Percentiles rank a stretch among this genome's conserved stretches.
phyloP scores from a whole-genome alignment of 2,113 vertebrate genomes.

The Pithys albifrons region DNA sequence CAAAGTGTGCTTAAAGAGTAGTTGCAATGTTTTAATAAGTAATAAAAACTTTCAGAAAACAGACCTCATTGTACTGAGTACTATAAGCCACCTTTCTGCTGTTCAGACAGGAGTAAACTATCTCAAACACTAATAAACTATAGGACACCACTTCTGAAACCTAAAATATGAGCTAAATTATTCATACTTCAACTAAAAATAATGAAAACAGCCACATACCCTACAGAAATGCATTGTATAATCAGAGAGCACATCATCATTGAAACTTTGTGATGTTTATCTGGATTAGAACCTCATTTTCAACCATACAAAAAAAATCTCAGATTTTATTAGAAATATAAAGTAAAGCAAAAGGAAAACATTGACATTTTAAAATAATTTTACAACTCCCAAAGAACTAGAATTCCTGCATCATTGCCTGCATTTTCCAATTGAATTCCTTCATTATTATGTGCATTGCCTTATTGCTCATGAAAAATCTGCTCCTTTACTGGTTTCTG shows the following conservation, averaged over 20 bases:
- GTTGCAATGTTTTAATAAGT: neutral
- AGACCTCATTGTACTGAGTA: neutral
- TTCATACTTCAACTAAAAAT: neutral
- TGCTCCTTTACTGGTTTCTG: neutral
- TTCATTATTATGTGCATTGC: neutral
- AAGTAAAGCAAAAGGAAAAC: neutral
- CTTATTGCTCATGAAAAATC: neutral
- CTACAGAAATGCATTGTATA: neutral
- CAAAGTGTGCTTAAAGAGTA: neutral
- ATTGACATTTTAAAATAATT: neutral
- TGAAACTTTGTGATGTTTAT: neutral
- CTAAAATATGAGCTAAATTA: neutral
- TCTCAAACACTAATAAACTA: neutral
- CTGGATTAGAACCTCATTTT: neutral
- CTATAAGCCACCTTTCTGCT: neutral
- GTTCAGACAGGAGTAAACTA: neutral
- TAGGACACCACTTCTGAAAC: neutral
- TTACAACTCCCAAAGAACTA: neutral
- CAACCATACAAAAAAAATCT: accelerated
- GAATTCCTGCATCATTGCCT: neutral
- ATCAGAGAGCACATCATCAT: neutral
- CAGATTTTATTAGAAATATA: neutral
- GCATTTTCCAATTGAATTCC: neutral
- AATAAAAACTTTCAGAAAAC: neutral
- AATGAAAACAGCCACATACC: neutral